phyloP scores from a whole-genome alignment of 2,113 vertebrate genomes.

The Barnardius zonarius region DNA sequence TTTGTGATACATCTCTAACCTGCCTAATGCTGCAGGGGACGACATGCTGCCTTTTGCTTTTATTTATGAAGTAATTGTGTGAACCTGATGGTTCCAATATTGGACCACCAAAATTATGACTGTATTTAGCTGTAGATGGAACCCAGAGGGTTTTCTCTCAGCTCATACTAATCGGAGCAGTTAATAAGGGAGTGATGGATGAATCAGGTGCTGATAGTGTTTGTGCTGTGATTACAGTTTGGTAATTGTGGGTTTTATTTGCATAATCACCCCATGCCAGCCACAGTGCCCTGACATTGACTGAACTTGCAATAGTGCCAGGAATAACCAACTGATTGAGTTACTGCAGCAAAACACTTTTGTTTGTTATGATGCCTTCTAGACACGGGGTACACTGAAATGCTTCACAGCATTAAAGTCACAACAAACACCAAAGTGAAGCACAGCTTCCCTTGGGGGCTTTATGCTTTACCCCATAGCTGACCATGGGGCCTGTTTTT shows the following conservation, averaged over 20 bases:
- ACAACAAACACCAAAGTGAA: background rate
- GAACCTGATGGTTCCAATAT: fast-evolving
- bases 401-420: background rate
- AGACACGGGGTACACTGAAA: background rate
- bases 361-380: background rate
- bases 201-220: background rate
- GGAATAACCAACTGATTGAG: background rate
- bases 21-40: background rate
- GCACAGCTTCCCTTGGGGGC: background rate
- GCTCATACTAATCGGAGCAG: background rate
- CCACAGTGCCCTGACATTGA: background rate
- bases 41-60: background rate
- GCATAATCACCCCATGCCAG: background rate
- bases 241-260: background rate
- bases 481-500: background rate
- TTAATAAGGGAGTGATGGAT: background rate
- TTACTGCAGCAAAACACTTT: background rate
- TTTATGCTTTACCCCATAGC: background rate
- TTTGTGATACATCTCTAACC: background rate
- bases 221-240: background rate
- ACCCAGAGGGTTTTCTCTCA: background rate
- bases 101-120: background rate
- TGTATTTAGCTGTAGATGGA: background rate
- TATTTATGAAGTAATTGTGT: background rate
- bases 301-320: background rate